Percentiles rank a stretch among this genome's conserved stretches.
phyloP scores from a whole-genome alignment of 2,888 invertebrate genomes.

The Acronicta alni region DNA sequence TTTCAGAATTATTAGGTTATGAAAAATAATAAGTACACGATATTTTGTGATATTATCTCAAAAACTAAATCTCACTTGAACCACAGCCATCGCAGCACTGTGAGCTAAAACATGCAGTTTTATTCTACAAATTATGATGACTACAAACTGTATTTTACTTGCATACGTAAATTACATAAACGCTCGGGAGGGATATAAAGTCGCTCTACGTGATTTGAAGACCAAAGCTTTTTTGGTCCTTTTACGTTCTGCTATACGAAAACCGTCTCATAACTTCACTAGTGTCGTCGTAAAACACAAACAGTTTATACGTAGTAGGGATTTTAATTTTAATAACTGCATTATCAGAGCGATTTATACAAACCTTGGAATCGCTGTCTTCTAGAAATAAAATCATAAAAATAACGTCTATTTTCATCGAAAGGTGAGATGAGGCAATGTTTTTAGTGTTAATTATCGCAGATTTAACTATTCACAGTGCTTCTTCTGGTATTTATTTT shows the following conservation, averaged over 20 bases:
- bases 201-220: conserved; percentile 42
- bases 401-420: no score
- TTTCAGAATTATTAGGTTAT: no score
- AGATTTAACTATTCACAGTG: no score
- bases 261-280: conserved; percentile 17
- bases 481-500: no score
- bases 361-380: no score
- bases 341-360: not conserved
- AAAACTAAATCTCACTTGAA: not conserved
- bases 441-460: no score
- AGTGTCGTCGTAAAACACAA: conserved; percentile 1
- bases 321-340: conserved; percentile 11
- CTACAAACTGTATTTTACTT: conserved; percentile 42
- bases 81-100: conserved; percentile 1
- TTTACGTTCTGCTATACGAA: conserved; percentile 17
- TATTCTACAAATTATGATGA: conserved; percentile 30
- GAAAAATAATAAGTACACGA: no score
- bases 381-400: no score
- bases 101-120: conserved; percentile 26
- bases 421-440: no score
- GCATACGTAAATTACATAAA: conserved; percentile 38
- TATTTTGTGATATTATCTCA: no score
- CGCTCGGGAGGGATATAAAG: conserved; percentile 34
- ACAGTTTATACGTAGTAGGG: not conserved
- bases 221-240: conserved; percentile 5